These are phyloP conservation scores for Urechis unicinctus DNA, from an alignment of 2,888 invertebrate species.

Conservation along the genomic window DNA sequence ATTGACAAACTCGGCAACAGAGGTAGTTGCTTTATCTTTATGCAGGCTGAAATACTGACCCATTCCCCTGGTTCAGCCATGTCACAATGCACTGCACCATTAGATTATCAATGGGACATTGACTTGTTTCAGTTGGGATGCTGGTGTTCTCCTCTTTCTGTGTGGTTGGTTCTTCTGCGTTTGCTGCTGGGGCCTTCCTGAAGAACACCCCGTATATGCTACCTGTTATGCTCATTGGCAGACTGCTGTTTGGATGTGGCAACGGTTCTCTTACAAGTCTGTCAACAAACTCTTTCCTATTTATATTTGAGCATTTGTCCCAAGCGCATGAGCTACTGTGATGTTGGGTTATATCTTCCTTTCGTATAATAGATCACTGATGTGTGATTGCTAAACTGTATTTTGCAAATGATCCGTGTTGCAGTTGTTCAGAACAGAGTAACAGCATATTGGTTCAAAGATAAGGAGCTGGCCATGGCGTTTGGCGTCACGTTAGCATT, in stretches of 20 bases:
- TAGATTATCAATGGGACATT: too few relatives aligned
- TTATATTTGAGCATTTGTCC: too few relatives aligned
- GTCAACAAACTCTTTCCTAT: too few relatives aligned
- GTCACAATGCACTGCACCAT: too few relatives aligned
- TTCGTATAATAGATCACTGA: too few relatives aligned
- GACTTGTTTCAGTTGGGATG: conserved; percentile 42
- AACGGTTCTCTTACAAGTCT: conserved; percentile 52
- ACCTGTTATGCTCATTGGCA: conserved; percentile 49
- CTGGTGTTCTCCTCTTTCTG: conserved; percentile 48
- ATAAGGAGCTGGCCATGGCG: conserved; percentile 50
- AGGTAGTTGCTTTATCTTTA: conserved; percentile 27
- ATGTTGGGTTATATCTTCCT: neutral
- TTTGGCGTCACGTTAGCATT: conserved; percentile 50
- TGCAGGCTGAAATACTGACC: too few relatives aligned
- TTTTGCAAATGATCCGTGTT: too few relatives aligned
- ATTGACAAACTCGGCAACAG: conserved; percentile 50
- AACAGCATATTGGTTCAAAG: conserved; percentile 50
- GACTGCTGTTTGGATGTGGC: conserved; percentile 50
- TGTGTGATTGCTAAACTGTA: too few relatives aligned
- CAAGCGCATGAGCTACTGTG: too few relatives aligned
- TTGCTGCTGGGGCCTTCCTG: conserved; percentile 44
- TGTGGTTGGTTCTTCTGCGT: conserved; percentile 46
- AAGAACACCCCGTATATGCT: conserved; percentile 44
- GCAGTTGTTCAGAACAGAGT: conserved; percentile 51
- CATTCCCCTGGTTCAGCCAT: neutral